Percentiles rank a stretch among this genome's conserved stretches.
These are phyloP conservation scores for Clarias pachynema DNA, from an alignment of 2,797 vertebrate genomes.

Conservation along the genomic window DNA sequence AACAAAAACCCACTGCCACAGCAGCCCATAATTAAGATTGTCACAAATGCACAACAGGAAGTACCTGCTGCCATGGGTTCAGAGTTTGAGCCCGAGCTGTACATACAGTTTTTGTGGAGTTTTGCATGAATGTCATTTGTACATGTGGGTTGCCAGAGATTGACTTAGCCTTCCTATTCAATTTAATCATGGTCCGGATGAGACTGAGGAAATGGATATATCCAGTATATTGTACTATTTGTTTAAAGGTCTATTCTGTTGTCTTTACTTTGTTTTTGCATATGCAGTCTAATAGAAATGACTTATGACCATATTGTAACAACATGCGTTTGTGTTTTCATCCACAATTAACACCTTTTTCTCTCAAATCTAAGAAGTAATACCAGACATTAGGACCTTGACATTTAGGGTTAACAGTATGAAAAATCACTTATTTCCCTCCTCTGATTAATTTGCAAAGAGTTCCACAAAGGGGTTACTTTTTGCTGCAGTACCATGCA, in stretches of 20 bases:
- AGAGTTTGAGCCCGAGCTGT: neutral
- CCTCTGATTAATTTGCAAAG: neutral
- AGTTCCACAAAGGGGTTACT: neutral
- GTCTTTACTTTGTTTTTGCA: neutral
- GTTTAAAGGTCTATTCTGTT: neutral
- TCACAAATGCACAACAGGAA: neutral
- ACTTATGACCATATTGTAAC: neutral
- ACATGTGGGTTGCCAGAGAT: neutral
- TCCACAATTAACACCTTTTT: neutral
- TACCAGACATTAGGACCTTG: too few relatives aligned
- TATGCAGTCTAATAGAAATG: neutral
- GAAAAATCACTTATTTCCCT: neutral
- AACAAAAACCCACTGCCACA: neutral
- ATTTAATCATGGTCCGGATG: neutral
- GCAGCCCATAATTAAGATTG: neutral
- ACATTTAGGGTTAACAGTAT: neutral
- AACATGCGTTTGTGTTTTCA: neutral
- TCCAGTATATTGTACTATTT: neutral
- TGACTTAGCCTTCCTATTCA: neutral
- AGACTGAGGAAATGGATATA: neutral
- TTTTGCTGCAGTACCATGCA: slow-evolving; percentile 8
- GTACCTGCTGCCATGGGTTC: neutral
- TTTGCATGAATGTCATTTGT: neutral
- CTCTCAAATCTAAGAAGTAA: too few relatives aligned
- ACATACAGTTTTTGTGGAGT: neutral